Conservation (phyloP, 2,113 vertebrate species). For the Tetrao urogallus region DNA sequence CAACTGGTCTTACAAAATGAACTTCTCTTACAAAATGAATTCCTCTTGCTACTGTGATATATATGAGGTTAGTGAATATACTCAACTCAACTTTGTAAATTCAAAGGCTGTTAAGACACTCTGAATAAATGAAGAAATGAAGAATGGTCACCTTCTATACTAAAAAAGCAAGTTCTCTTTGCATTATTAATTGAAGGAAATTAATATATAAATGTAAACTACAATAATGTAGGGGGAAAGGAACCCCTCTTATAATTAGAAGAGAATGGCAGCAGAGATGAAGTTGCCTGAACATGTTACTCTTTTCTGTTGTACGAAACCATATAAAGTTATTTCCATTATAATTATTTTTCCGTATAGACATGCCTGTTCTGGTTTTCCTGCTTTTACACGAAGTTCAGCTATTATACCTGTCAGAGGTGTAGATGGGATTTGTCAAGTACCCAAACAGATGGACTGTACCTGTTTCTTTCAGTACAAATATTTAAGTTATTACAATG, state of each 20-base stretch:
- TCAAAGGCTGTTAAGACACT: neutral
- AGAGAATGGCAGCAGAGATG: neutral
- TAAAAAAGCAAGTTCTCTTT: accelerated
- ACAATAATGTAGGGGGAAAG: neutral
- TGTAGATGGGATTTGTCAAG: neutral
- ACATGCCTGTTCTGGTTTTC: neutral
- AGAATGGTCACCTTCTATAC: neutral
- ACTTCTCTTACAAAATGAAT: conserved; percentile 7
- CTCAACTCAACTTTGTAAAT: neutral
- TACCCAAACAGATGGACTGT: neutral
- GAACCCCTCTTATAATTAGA: neutral
- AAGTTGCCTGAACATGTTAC: neutral
- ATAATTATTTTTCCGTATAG: neutral
- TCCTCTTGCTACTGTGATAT: neutral
- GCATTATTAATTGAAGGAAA: neutral
- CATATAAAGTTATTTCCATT: neutral
- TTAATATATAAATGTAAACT: neutral
- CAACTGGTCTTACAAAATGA: neutral
- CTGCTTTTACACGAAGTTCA: neutral
- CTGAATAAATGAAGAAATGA: neutral
- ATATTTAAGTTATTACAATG: neutral
- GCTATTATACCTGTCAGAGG: neutral
- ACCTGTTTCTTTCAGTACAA: neutral
- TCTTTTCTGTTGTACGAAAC: neutral
- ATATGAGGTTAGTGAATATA: neutral